Percentiles rank a stretch among this genome's conserved stretches.
These are phyloP conservation scores for Caprella mutica DNA, from an alignment of 2,888 invertebrate species.

Conservation along the genomic window DNA sequence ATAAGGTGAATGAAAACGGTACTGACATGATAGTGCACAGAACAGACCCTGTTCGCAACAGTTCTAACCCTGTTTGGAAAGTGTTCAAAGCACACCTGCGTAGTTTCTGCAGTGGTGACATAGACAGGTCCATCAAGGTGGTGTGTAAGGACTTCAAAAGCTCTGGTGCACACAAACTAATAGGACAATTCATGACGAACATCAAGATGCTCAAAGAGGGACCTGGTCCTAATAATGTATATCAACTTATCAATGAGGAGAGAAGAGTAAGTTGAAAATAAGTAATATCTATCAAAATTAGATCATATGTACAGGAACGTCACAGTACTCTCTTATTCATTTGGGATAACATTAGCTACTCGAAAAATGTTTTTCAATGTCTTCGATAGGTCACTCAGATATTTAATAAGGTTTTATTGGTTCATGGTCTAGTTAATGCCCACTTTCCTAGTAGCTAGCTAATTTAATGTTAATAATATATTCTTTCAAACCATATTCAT, in stretches of 20 bases:
- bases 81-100: conserved; percentile 41
- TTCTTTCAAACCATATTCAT: not conserved
- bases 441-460: no score
- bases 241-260: conserved; percentile 40
- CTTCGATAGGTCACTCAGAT: not conserved
- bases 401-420: not conserved
- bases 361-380: not conserved
- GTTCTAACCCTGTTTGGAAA: conserved; percentile 48
- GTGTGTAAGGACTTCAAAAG: conserved; percentile 42
- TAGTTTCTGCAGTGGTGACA: conserved; percentile 43
- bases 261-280: conserved; percentile 36
- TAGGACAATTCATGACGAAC: conserved; percentile 36
- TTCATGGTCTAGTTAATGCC: no score
- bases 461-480: not conserved
- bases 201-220: conserved; percentile 37
- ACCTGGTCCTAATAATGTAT: conserved; percentile 38
- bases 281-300: not conserved
- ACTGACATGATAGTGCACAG: conserved; percentile 29
- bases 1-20: conserved; percentile 42
- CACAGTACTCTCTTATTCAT: not conserved
- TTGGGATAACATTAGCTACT: no score
- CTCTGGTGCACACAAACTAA: conserved; percentile 36
- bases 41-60: conserved; percentile 44
- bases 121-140: conserved; percentile 44
- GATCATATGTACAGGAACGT: not conserved